Base-by-base conservation (phyloP, 2,797 vertebrate genomes). In the Danio albolineatus region DNA sequence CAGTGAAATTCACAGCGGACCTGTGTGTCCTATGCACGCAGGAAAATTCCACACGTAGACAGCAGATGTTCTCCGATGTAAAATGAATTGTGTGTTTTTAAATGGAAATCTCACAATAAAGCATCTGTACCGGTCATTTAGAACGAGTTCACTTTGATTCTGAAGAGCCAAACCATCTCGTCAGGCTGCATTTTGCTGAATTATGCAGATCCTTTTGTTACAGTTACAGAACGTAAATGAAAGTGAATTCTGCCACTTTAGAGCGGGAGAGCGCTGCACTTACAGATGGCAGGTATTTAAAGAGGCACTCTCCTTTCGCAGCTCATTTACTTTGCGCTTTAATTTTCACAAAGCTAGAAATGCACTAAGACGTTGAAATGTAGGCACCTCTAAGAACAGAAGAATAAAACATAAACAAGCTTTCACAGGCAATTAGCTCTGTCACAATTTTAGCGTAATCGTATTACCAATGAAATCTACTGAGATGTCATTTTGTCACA, bases 221-320 rank as follows among this genome's bases (percentile, higher is more conserved):
- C 16, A 19, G 14, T 56, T 36, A 36, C 1, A 28, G 28, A 28
- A 46, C 7, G 4, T 67, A 59, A 67, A 69, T 44, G n/a, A 57
- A 78, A 70, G 76, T 2, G 21, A 69, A 69, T 60, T 48, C 28
- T 28, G 16, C 54, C 53, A 78, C 54, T 78, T 69, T 19, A 67
- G 28, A 57, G 21, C 10, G 12, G 44, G 28, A 69, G 43, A 78
- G 54, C 1, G 43, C 10, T 4, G 43, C 36, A 51, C 76, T 78
- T 78, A 69, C 54, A 69, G 65, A 59, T 41, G 67, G 66, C 66
- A 71, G 76, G 54, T 61, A 61, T 79, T 79, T 79, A 71, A 71
- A 79, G 57, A 79, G 76, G 54, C 67, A 62, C 76, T 79, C 17
- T 72, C 28, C 28, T 7, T 78, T 62, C 10, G 46, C 57, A 72